Conservation (phyloP, 2,797 vertebrate genomes). For the Muscicapa comitata region DNA sequence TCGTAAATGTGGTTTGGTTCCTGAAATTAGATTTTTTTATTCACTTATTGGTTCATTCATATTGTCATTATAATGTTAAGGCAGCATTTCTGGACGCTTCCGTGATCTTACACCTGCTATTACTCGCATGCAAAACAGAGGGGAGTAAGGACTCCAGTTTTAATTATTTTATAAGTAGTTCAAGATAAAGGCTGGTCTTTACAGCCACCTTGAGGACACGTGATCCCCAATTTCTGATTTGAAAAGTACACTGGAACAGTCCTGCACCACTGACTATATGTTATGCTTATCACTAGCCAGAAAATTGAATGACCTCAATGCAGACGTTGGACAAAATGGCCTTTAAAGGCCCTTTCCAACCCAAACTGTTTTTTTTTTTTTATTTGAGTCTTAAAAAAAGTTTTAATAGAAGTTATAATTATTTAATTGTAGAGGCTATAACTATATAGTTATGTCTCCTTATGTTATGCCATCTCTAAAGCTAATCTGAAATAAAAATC, state of each 20-base stretch:
- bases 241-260: neutral
- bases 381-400: neutral
- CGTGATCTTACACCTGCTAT: neutral
- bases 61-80: neutral
- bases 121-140: neutral
- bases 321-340: neutral
- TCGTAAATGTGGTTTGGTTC: neutral
- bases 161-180: neutral
- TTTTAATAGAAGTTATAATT: neutral
- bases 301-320: neutral
- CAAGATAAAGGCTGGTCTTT: neutral
- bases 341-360: neutral
- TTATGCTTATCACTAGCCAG: rapidly evolving
- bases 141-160: neutral
- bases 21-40: neutral
- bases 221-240: rapidly evolving
- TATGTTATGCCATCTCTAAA: neutral
- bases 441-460: neutral
- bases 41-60: neutral
- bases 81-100: neutral
- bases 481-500: neutral
- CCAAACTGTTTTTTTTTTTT: neutral
- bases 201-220: neutral
- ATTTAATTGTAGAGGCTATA: neutral
- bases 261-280: neutral